phyloP scores from a whole-genome alignment of 2,113 vertebrate species.

The Cheilinus undulatus region DNA sequence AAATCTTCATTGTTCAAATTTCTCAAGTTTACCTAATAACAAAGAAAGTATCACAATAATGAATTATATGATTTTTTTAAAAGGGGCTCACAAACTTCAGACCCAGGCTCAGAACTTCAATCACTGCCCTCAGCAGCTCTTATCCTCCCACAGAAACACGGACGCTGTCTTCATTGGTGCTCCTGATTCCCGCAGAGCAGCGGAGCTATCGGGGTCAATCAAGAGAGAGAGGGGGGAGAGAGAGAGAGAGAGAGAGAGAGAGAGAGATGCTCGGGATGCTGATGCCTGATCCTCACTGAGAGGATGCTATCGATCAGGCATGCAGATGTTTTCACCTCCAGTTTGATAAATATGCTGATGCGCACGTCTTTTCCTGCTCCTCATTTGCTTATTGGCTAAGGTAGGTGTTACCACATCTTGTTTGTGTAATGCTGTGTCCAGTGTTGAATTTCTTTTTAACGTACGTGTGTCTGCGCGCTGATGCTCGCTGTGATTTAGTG shows the following conservation, averaged over 20 bases:
- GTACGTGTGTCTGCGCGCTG: neutral
- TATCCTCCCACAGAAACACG: slow-evolving; percentile 54
- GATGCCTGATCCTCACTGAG: slow-evolving; percentile 66
- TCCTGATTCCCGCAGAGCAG: slow-evolving; percentile 23
- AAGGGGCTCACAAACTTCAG: neutral
- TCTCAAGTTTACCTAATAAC: no score
- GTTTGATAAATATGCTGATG: slow-evolving; percentile 62
- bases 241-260: slow-evolving; percentile 21
- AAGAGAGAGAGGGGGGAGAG: slow-evolving; percentile 20
- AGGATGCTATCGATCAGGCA: slow-evolving; percentile 78
- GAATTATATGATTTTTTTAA: no score
- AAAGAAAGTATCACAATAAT: no score
- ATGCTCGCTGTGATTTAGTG: slow-evolving; percentile 11
- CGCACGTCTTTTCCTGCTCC: slow-evolving; percentile 29
- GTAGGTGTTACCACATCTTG: slow-evolving; percentile 53
- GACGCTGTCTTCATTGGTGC: slow-evolving; percentile 63
- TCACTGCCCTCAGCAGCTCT: slow-evolving; percentile 13
- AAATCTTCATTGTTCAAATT: no score
- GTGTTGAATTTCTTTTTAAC: no score
- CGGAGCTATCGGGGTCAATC: slow-evolving; percentile 71
- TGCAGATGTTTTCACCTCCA: slow-evolving; percentile 33
- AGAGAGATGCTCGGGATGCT: slow-evolving; percentile 65
- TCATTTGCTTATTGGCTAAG: slow-evolving; percentile 40
- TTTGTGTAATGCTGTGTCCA: neutral
- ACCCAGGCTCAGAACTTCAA: neutral